Base-by-base conservation (phyloP, 2,113 vertebrate species). In the Carassius gibelio region DNA sequence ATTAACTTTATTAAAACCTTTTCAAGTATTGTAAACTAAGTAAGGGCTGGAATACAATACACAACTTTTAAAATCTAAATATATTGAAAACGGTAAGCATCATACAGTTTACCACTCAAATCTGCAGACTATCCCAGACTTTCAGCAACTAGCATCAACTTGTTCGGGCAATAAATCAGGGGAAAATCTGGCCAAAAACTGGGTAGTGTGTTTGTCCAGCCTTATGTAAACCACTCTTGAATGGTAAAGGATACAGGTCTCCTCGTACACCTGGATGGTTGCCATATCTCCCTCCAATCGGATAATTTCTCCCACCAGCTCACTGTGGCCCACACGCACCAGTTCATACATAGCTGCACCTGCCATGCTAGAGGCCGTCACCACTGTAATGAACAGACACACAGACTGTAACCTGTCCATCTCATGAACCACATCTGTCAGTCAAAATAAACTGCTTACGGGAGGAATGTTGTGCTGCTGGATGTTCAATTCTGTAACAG, bases 341-440 rank as follows among this genome's bases (percentile, higher is more conserved):
- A 99, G 93, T 89, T 99, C 98, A 1, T 99, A 99, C 98, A 99
- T 99, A 72, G 98, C 98, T 15, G 98, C 97, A 15, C 98, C 98
- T 0, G 97, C 95, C 98, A 99, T 99, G 62, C 96, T 95, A 84
- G 96, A 96, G 0, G 98, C 98, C 0, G 96, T 99, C 84, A 99
- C 98, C 92, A 99, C 97, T 99, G 34, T 6, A 83, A 11, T 11
- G 5, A 74, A 88, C 68, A 90, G 17, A 8, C 11, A 79, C 57
- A 90, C 74, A 84, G 10, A 57, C 10, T 82, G 34, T 57, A 42
- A 72, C 23, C 42, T 7, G 42, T 17, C 66, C 50, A 23, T 57
- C 66, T 38, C 26, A 82, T 68, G 80, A 82, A 59, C 9, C 2
- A 64, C 30, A 30, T 64, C 42, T 50, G 55, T 68, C 8, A 50